phyloP scores from a whole-genome alignment of 2,888 invertebrate genomes.

The Carpatolechia fugitivella region DNA sequence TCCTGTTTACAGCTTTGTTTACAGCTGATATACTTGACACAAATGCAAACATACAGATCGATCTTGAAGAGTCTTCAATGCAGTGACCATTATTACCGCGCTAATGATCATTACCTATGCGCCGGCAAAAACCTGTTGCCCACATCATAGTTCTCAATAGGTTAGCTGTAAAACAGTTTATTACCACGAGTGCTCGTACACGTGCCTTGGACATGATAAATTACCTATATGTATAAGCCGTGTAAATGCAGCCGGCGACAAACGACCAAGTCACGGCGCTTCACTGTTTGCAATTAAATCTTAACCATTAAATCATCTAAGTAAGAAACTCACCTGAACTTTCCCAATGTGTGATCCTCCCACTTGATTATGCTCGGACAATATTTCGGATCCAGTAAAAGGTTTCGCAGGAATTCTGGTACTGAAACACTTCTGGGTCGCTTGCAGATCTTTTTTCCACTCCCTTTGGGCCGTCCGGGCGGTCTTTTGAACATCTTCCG shows the following conservation, averaged over 20 bases:
- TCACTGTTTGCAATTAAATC: slow-evolving; percentile 31
- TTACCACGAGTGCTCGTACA: slow-evolving; percentile 45
- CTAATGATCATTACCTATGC: slow-evolving; percentile 35
- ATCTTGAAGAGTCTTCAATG: slow-evolving; percentile 18
- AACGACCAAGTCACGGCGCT: slow-evolving; percentile 45
- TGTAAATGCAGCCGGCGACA: slow-evolving; percentile 35
- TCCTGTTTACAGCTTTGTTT: background rate
- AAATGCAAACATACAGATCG: slow-evolving; percentile 20
- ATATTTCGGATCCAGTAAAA: slow-evolving; percentile 85
- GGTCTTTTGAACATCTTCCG: slow-evolving; percentile 70
- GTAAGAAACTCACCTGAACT: slow-evolving; percentile 81
- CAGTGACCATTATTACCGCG: slow-evolving; percentile 14
- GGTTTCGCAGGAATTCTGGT: slow-evolving; percentile 92
- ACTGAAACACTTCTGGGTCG: slow-evolving; percentile 77
- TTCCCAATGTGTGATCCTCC: slow-evolving; percentile 91
- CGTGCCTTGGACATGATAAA: slow-evolving; percentile 59
- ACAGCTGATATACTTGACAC: slow-evolving; percentile 26
- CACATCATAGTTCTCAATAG: slow-evolving; percentile 34
- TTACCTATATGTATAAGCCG: slow-evolving; percentile 52
- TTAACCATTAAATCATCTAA: slow-evolving; percentile 10
- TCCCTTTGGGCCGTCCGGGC: slow-evolving; percentile 77
- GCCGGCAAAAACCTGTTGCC: slow-evolving; percentile 30
- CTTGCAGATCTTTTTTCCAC: slow-evolving; percentile 66
- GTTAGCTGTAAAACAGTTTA: slow-evolving; percentile 50
- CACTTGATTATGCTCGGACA: slow-evolving; percentile 92